Percentiles rank a stretch among this genome's conserved stretches.
Conservation (phyloP, 2,888 invertebrate genomes). For the Trissolcus brochymenae region DNA sequence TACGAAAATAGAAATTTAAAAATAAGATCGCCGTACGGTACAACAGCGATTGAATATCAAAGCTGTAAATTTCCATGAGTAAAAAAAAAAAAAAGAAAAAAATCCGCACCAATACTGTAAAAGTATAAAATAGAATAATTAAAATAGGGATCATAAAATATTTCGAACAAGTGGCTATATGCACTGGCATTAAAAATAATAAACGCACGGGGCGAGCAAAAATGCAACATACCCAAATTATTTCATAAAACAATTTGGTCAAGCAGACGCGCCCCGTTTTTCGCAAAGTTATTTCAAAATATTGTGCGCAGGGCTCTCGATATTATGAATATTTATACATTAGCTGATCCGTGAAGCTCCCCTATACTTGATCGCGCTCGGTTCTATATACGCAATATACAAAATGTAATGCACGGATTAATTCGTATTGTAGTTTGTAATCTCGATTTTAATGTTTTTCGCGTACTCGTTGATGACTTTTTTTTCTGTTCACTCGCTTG, state of each 20-base stretch:
- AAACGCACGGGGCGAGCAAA: constrained; percentile 17
- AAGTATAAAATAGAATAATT: constrained; percentile 37
- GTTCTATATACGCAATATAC: background rate
- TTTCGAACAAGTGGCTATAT: constrained; percentile 30
- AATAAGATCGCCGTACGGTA: constrained; percentile 9
- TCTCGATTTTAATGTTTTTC: constrained; percentile 55
- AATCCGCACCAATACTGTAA: constrained; percentile 3
- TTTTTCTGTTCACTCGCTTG: constrained; percentile 52
- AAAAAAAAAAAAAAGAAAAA: too few species aligned
- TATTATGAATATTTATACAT: constrained; percentile 53
- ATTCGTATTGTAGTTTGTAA: constrained; percentile 52
- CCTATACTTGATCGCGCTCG: background rate
- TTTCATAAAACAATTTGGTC: constrained; percentile 46
- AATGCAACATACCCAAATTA: constrained; percentile 42
- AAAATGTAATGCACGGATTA: constrained; percentile 19
- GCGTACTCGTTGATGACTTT: constrained; percentile 31
- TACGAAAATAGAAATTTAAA: constrained; percentile 13
- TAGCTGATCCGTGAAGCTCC: constrained; percentile 27
- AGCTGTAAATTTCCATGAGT: constrained; percentile 13
- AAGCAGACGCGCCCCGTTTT: constrained; percentile 42
- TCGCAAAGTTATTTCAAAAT: constrained; percentile 29
- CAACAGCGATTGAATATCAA: constrained; percentile 3
- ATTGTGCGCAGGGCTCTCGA: constrained; percentile 25
- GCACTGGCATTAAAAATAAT: constrained; percentile 39
- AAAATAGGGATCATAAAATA: constrained; percentile 31